A percentile compares a stretch with the other conserved stretches of the same genome.
phyloP scores from a whole-genome alignment of 2,113 vertebrate genomes.

The Struthidea cinerea region DNA sequence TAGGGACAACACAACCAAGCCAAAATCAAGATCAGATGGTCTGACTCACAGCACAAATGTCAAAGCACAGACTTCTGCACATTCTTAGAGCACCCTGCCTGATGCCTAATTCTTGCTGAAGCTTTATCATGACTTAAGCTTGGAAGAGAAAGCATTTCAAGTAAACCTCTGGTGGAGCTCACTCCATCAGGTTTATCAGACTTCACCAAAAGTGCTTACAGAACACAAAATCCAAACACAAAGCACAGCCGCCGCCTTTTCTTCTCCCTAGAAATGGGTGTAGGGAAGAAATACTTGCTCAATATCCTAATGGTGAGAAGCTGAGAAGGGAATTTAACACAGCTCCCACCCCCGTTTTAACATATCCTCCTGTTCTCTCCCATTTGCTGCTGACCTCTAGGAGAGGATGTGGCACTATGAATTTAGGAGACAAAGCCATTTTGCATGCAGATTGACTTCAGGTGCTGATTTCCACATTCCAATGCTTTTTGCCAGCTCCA shows the following conservation, averaged over 20 bases:
- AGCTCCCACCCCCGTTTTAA: accelerated
- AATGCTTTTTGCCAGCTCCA: neutral
- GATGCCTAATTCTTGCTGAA: neutral
- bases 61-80: neutral
- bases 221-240: neutral
- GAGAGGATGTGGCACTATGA: neutral
- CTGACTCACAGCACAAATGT: neutral
- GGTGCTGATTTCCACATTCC: neutral
- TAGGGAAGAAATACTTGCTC: neutral
- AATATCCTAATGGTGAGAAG: neutral
- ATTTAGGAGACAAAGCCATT: neutral
- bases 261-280: neutral
- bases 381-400: neutral
- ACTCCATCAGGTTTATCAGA: neutral
- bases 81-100: neutral
- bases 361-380: neutral
- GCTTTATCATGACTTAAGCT: neutral
- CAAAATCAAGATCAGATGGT: neutral
- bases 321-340: neutral
- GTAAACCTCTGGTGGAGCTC: neutral
- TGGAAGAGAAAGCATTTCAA: neutral
- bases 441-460: neutral
- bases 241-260: neutral
- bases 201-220: neutral
- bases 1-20: neutral